These are phyloP conservation scores for Zosterops borbonicus DNA, from an alignment of 2,113 vertebrate species.

Conservation along the genomic window DNA sequence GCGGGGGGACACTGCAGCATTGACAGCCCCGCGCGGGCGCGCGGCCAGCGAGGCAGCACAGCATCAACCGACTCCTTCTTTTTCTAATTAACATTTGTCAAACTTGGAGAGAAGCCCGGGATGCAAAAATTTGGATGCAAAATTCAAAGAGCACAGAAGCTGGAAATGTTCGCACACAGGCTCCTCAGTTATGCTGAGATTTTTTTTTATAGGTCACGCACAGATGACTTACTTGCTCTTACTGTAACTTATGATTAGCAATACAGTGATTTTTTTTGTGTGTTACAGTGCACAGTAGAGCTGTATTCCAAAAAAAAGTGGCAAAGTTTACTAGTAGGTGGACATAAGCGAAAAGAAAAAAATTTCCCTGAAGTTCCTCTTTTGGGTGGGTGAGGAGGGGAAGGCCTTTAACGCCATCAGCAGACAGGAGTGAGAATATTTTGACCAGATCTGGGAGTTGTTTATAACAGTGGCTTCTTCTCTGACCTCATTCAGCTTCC, in stretches of 20 bases:
- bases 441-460: neutral
- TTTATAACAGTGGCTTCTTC: neutral
- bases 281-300: neutral
- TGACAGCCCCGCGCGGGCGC: neutral
- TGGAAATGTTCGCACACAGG: conserved; percentile 1
- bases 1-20: neutral
- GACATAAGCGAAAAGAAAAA: neutral
- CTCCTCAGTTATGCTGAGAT: neutral
- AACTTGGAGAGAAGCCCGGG: conserved; percentile 34
- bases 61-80: neutral
- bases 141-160: conserved; percentile 23
- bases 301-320: neutral
- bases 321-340: neutral
- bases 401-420: neutral
- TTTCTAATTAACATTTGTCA: conserved; percentile 35
- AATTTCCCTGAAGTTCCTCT: neutral
- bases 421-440: neutral
- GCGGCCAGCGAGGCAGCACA: neutral
- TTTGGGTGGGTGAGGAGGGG: neutral
- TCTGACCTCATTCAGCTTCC: neutral
- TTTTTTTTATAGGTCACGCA: conserved; percentile 1
- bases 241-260: neutral
- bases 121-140: neutral
- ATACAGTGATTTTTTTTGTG: neutral
- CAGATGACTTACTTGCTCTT: conserved; percentile 3